Percentiles rank a stretch among this genome's conserved stretches.
Evolutionary conservation across 2,113 vertebrate species (phyloP).

Genomic region (Tachysurus vachellii): DNA sequence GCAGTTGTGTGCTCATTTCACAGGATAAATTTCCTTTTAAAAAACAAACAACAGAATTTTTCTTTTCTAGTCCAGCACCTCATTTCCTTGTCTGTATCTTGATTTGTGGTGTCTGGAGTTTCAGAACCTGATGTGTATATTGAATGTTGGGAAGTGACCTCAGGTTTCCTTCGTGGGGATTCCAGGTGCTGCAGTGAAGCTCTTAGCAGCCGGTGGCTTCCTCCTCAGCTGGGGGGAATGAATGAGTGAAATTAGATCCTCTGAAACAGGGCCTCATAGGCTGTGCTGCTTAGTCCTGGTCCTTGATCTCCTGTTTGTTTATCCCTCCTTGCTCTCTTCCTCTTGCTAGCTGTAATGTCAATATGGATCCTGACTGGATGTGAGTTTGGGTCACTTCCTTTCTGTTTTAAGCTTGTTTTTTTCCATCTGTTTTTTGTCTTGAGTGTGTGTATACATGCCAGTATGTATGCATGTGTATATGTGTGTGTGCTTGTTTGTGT

Average conservation of each 20-base stretch:
- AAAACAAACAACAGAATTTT: background rate
- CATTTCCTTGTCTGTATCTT: conserved; percentile 36
- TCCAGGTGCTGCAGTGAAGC: conserved; percentile 69
- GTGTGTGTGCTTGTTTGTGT: background rate
- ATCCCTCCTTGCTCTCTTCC: conserved; percentile 47
- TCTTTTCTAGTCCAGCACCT: conserved; percentile 8
- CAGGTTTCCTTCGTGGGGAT: conserved; percentile 68
- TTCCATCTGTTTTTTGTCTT: background rate
- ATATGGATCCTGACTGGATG: conserved; percentile 19
- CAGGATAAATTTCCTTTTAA: background rate
- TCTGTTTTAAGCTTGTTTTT: conserved; percentile 4
- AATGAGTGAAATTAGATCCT: conserved; percentile 71
- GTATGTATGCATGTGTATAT: background rate
- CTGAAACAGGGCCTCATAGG: conserved; percentile 59
- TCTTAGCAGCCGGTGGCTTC: conserved; percentile 68
- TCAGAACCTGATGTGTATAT: conserved; percentile 60
- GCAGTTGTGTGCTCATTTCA: background rate
- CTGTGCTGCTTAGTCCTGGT: conserved; percentile 41
- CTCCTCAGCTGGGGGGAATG: conserved; percentile 69
- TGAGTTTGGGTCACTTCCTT: conserved; percentile 18
- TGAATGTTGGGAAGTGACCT: conserved; percentile 69
- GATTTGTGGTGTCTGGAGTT: conserved; percentile 60
- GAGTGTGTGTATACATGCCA: background rate
- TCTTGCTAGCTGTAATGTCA: conserved; percentile 39
- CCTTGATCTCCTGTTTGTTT: conserved; percentile 47